These are phyloP conservation scores for Phalera bucephala DNA, from an alignment of 2,888 invertebrate species.

Conservation along the genomic window DNA sequence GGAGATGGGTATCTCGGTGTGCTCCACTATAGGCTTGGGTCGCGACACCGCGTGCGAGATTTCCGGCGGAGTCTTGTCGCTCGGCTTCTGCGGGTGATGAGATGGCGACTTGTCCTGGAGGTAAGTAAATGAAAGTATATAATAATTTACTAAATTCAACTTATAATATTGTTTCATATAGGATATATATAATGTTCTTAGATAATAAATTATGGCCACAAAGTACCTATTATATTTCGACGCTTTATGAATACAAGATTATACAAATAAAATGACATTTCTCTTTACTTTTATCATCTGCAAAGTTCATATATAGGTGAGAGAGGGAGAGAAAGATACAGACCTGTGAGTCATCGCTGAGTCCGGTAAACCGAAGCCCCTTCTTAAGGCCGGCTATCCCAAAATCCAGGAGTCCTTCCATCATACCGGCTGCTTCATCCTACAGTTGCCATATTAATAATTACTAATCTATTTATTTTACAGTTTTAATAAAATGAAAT, in stretches of 20 bases:
- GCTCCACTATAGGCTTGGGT: conserved; percentile 30
- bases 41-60: not conserved
- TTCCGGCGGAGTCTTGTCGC: conserved; percentile 48
- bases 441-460: conserved; percentile 37
- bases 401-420: conserved; percentile 85
- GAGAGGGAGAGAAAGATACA: no score
- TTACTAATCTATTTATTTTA: no score
- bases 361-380: conserved; percentile 82
- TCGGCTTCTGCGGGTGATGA: conserved; percentile 34
- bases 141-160: not conserved
- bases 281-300: no score
- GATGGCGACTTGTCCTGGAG: conserved; percentile 58
- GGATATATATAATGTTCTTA: no score
- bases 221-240: no score
- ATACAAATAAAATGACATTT: no score
- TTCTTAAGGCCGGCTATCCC: conserved; percentile 85
- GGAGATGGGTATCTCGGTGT: conserved; percentile 30
- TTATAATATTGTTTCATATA: no score
- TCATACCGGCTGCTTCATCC: conserved; percentile 86
- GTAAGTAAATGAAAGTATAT: not conserved
- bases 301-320: no score
- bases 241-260: no score
- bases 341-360: conserved; percentile 81
- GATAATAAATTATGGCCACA: no score
- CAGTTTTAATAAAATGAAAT: no score